These are phyloP conservation scores for Bembecia ichneumoniformis DNA, from an alignment of 2,888 invertebrate genomes.

Conservation along the genomic window DNA sequence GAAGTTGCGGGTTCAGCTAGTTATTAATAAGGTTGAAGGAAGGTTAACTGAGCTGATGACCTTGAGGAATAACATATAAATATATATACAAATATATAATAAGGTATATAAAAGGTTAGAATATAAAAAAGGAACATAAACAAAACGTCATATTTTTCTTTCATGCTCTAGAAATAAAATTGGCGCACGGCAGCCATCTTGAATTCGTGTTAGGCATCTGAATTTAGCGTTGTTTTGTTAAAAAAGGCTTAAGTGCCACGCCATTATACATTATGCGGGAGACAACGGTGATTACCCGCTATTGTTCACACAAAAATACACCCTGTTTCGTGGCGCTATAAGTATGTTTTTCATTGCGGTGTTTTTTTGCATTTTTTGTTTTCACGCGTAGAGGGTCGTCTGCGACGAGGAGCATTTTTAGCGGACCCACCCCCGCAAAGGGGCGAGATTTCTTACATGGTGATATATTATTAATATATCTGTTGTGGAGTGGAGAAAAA, in stretches of 20 bases:
- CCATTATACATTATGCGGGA: slow-evolving; percentile 54
- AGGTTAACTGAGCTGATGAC: too few species aligned
- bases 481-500: slow-evolving; percentile 46
- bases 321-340: slow-evolving; percentile 16
- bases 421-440: slow-evolving; percentile 47
- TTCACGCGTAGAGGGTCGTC: slow-evolving; percentile 41
- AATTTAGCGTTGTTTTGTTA: slow-evolving; percentile 37
- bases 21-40: too few species aligned
- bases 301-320: slow-evolving; percentile 17
- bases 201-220: slow-evolving; percentile 58
- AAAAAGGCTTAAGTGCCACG: slow-evolving; percentile 60
- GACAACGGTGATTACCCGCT: slow-evolving; percentile 52
- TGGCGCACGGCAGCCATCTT: slow-evolving; percentile 45
- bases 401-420: slow-evolving; percentile 39
- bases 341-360: slow-evolving; percentile 19
- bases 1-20: too few species aligned
- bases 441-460: slow-evolving; percentile 64
- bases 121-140: too few species aligned
- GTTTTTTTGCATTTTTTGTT: slow-evolving; percentile 31
- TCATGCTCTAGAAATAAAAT: too few species aligned
- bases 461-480: slow-evolving; percentile 65
- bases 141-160: too few species aligned
- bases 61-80: too few species aligned
- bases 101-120: too few species aligned
- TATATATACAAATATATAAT: too few species aligned